Evolutionary conservation across 2,113 vertebrate species (phyloP), one percentile per base, ranked within the genome.

Genomic region (Hippoglossus stenolepis): DNA sequence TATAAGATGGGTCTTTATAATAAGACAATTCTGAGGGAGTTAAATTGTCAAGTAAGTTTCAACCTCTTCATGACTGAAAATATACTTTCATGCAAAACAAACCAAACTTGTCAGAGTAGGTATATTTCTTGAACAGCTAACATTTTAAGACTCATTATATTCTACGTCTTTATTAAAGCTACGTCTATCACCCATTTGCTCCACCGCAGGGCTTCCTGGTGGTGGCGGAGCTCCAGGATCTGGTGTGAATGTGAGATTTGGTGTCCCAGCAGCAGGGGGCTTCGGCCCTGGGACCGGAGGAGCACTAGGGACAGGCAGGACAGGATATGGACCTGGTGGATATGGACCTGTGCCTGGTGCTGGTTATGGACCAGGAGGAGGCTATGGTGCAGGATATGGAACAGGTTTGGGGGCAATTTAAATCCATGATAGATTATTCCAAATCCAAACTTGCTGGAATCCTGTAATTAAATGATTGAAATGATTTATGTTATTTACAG

Each of bases 351-450:
- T 40, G 17, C 60, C 35, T 65, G 62, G 62, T 45, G 15, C 62
- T 65, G 62, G 62, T 67, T 90, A 79, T 18, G 85, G 82, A 66
- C 87, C 87, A 66, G 87, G 86, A 23, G 79, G 83, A 79, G 87
- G 85, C 68, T 87, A 84, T 28, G 80, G 80, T 63, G 18, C 40
- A 80, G 90, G 90, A 85, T 92, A 89, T 92, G 93, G 91, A 83
- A 79, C 84, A 87, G 91, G 88, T 87, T 51, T 18, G 18, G 17
- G 1, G 4, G 4, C 17, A 51, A 18, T 43, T 13, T 43, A 12
- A 12, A 43, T 43, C 3, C 9, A 40, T 40, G 2, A 3, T 43
- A 43, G 11, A 43, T 43, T n/a, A 64, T 40, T 1, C 2, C 20
- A 35, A 65, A 24, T 64, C 13, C 8, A 68, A 24, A 14, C 49